Evolutionary conservation across 2,113 vertebrate genomes (phyloP).

Genomic region (Naja naja): DNA sequence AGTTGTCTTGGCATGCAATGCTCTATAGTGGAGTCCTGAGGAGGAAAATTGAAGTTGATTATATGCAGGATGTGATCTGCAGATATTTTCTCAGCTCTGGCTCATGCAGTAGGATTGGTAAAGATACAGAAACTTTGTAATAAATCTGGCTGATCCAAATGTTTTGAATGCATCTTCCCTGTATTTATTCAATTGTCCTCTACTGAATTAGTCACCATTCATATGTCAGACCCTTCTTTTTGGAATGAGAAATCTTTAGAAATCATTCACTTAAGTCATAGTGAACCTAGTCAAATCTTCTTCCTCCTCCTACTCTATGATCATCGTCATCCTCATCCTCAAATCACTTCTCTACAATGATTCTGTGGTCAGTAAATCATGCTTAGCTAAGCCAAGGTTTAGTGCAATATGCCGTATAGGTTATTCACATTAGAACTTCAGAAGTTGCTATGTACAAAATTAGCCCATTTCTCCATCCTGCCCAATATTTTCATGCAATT

Average conservation of each 20-base stretch:
- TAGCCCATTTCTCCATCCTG: neutral
- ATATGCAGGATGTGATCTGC: no score
- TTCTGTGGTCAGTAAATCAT: neutral
- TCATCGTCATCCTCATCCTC: neutral
- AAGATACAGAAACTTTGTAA: neutral
- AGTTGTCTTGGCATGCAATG: no score
- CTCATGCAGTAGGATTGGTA: no score
- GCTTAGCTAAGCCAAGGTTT: neutral
- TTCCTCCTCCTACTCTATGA: neutral
- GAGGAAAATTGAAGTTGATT: no score
- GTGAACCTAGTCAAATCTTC: no score
- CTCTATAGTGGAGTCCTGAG: no score
- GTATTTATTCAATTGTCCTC: neutral
- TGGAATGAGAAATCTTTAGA: neutral
- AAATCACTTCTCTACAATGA: neutral
- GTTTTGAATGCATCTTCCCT: neutral
- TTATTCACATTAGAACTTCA: neutral
- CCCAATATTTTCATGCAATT: neutral
- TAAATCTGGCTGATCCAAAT: neutral
- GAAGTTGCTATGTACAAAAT: neutral
- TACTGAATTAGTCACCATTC: neutral
- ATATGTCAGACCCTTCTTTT: neutral
- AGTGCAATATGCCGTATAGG: neutral
- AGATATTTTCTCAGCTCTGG: no score
- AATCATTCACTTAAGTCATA: neutral